Base-by-base conservation (phyloP, 2,797 vertebrate species). In the Craterocephalus amniculus region DNA sequence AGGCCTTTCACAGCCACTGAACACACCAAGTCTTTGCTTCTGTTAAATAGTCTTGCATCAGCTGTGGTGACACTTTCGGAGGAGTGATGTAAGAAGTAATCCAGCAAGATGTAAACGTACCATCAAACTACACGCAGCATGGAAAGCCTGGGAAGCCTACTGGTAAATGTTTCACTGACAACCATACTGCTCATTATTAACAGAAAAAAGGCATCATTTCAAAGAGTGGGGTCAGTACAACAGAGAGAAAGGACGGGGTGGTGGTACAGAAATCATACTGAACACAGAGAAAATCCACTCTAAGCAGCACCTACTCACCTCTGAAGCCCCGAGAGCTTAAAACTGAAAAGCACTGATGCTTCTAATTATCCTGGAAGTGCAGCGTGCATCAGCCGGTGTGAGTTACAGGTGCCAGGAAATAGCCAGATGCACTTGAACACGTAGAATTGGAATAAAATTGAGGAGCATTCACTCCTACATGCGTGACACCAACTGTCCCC, bases 41-140 rank as follows among this genome's bases (percentile, higher is more conserved):
- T 51, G 74, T 66, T 61, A 83, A 86, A 45, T 48, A 4, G 59
- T 63, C 62, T 87, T 87, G 54, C 81, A 49, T 89, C 85, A 85
- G 64, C 63, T 38, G 62, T 13, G 56, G 49, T 22, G 56, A 70
- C 66, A 72, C 22, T 52, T 12, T 48, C 13, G 54, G 1, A 59
- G 48, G 38, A 52, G 31, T 84, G 86, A 85, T 63, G 85, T 78
- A 86, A 83, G 72, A 38, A 40, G 13, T 31, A 35, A 64, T 20
- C 43, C 10, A 20, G n/a, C 29, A 1, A 32, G 54, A 60, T 59
- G 45, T 22, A 49, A 82, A 76, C 29, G 58, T 56, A 12, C 8
- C 26, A 3, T 32, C 10, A 34, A 36, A 16, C 7, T 5, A n/a
- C 22, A 38, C 12, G 7, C 13, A 8, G 20, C 29, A 16, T 4